A percentile compares a stretch with the other conserved stretches of the same genome.
Conservation (phyloP, 2,113 vertebrate species). For the Chroicocephalus ridibundus region DNA sequence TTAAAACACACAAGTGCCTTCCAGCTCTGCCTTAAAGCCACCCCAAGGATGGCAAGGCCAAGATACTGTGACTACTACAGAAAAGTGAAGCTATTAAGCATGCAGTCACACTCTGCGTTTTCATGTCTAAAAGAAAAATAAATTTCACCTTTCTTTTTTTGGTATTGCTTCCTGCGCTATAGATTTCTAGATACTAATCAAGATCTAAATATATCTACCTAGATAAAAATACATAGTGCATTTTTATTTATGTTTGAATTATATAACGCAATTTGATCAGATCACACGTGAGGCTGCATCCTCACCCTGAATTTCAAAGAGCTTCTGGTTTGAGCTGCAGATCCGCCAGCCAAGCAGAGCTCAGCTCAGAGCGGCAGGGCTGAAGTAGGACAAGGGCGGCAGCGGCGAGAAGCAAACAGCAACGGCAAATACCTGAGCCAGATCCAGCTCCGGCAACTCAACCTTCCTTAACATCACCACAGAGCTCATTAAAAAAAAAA, state of each 20-base stretch:
- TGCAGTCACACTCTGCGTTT: not conserved
- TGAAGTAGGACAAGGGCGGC: not conserved
- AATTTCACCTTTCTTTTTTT: not conserved
- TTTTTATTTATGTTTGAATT: not conserved
- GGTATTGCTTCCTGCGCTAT: not conserved
- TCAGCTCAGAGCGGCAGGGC: not conserved
- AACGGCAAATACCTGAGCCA: not conserved
- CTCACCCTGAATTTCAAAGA: not conserved
- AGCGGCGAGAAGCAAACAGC: not conserved
- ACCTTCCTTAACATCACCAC: not conserved
- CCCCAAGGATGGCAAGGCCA: not conserved
- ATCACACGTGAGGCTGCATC: not conserved
- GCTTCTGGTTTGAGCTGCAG: not conserved
- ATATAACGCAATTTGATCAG: not conserved
- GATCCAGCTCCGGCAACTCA: not conserved
- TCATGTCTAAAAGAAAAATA: not conserved
- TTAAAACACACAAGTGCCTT: not conserved
- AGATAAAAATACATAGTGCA: not conserved
- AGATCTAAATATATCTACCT: not conserved
- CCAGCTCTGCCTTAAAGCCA: not conserved
- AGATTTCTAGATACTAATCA: not conserved
- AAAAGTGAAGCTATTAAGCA: not conserved
- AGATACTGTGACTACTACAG: rapidly evolving
- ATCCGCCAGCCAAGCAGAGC: not conserved
- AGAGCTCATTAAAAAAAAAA: not conserved